phyloP scores from a whole-genome alignment of 2,888 invertebrate genomes.

The Euplexia lucipara region DNA sequence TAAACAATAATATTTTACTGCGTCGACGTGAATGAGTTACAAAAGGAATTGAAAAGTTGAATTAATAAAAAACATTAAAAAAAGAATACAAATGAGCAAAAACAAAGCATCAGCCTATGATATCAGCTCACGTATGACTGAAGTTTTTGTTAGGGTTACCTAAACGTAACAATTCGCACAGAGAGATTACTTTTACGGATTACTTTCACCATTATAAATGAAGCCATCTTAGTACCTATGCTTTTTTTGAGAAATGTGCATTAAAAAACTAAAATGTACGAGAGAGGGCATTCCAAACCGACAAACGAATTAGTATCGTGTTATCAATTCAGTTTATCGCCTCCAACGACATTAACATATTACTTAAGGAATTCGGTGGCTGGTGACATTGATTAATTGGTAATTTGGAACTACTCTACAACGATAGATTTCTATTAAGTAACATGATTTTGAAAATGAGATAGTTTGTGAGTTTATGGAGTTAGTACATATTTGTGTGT shows the following conservation, averaged over 20 bases:
- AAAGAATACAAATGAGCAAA: slow-evolving; percentile 21
- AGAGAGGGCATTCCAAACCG: slow-evolving; percentile 19
- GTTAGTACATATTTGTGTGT: no score
- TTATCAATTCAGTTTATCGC: slow-evolving; percentile 48
- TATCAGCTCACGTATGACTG: slow-evolving; percentile 2
- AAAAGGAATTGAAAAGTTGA: slow-evolving; percentile 16
- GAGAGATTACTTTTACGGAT: slow-evolving; percentile 28
- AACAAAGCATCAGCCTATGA: slow-evolving; percentile 19
- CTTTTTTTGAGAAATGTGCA: slow-evolving; percentile 17
- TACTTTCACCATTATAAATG: slow-evolving; percentile 47
- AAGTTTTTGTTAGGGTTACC: slow-evolving; percentile 13
- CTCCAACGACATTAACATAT: slow-evolving; percentile 43
- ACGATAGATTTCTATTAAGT: slow-evolving; percentile 33
- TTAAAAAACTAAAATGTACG: slow-evolving; percentile 16
- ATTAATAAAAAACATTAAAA: neutral
- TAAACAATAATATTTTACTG: neutral
- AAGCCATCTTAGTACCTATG: slow-evolving; percentile 2
- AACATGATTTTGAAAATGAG: slow-evolving; percentile 39
- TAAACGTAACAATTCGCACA: slow-evolving; percentile 38
- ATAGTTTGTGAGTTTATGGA: neutral
- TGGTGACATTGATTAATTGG: slow-evolving; percentile 51
- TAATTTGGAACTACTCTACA: slow-evolving; percentile 42
- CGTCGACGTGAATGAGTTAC: neutral
- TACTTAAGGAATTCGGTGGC: slow-evolving; percentile 41
- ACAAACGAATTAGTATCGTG: slow-evolving; percentile 29